Evolutionary conservation across 2,888 invertebrate genomes (phyloP).

Genomic region (Tachystola acroxantha): DNA sequence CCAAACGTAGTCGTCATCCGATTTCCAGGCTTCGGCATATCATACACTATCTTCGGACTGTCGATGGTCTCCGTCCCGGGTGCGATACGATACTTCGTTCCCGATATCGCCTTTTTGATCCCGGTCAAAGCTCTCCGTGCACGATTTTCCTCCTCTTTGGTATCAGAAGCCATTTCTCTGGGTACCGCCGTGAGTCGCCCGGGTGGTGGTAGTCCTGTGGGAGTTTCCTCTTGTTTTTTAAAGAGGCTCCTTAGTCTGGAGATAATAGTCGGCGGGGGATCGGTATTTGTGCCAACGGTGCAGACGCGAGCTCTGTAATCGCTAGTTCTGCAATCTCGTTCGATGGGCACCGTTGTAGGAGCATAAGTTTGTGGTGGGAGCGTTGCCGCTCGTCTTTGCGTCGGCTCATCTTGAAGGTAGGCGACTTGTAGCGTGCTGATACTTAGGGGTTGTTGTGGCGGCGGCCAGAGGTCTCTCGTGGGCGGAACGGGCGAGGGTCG

Average conservation of each 20-base stretch:
- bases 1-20: slow-evolving; percentile 67
- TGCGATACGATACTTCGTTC: slow-evolving; percentile 58
- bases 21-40: slow-evolving; percentile 62
- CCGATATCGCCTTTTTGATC: slow-evolving; percentile 56
- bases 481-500: slow-evolving; percentile 66
- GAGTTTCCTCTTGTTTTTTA: slow-evolving; percentile 35
- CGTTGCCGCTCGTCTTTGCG: slow-evolving; percentile 47
- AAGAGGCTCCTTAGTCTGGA: slow-evolving; percentile 40
- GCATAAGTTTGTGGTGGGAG: slow-evolving; percentile 50
- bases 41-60: slow-evolving; percentile 67
- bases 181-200: slow-evolving; percentile 51
- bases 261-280: slow-evolving; percentile 49
- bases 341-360: slow-evolving; percentile 30
- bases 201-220: slow-evolving; percentile 35
- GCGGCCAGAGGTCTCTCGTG: slow-evolving; percentile 63
- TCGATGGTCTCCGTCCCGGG: slow-evolving; percentile 52
- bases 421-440: slow-evolving; percentile 69
- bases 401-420: slow-evolving; percentile 57
- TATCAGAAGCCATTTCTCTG: slow-evolving; percentile 46
- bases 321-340: neutral
- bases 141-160: slow-evolving; percentile 45
- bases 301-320: slow-evolving; percentile 38
- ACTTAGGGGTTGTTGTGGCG: slow-evolving; percentile 56
- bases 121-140: slow-evolving; percentile 48
- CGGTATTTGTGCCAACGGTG: slow-evolving; percentile 66